phyloP scores from a whole-genome alignment of 35 echinoderm and acorn worm species.

The Diadema setosum region DNA sequence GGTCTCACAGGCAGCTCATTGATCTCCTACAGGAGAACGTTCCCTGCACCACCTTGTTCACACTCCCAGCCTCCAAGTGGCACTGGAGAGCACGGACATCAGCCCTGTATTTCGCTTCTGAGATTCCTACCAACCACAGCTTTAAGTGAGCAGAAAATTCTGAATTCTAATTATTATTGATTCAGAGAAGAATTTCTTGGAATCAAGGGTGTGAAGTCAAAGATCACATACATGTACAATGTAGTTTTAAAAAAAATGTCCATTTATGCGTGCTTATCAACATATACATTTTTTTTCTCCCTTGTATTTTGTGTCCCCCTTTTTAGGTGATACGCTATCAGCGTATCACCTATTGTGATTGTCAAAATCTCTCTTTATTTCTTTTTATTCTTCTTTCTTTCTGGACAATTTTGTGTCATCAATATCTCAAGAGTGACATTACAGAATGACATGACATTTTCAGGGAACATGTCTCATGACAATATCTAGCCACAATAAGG shows the following conservation, averaged over 20 bases:
- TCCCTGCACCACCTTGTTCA: conserved; percentile 25
- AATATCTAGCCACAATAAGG: too few relatives aligned
- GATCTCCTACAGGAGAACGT: conserved; percentile 46
- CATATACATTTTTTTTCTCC: too few relatives aligned
- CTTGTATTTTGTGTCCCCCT: too few relatives aligned
- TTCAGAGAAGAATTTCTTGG: neutral
- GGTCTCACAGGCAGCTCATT: conserved; percentile 77
- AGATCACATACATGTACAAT: too few relatives aligned
- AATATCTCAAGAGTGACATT: too few relatives aligned
- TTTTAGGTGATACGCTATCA: too few relatives aligned
- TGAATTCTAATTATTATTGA: neutral
- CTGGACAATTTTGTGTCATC: too few relatives aligned
- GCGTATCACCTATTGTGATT: too few relatives aligned
- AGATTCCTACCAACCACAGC: conserved; percentile 32
- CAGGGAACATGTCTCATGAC: too few relatives aligned
- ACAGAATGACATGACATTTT: too few relatives aligned
- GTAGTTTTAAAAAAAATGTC: neutral
- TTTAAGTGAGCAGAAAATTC: conserved; percentile 24
- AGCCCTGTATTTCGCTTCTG: conserved; percentile 77
- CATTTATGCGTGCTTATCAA: neutral
- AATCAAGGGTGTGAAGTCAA: neutral
- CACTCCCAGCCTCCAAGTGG: conserved; percentile 93
- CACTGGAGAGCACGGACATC: conserved; percentile 97
- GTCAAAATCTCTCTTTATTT: too few relatives aligned
- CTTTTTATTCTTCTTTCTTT: too few relatives aligned